phyloP scores from a whole-genome alignment of 2,113 vertebrate species.

The Mandrillus leucophaeus region DNA sequence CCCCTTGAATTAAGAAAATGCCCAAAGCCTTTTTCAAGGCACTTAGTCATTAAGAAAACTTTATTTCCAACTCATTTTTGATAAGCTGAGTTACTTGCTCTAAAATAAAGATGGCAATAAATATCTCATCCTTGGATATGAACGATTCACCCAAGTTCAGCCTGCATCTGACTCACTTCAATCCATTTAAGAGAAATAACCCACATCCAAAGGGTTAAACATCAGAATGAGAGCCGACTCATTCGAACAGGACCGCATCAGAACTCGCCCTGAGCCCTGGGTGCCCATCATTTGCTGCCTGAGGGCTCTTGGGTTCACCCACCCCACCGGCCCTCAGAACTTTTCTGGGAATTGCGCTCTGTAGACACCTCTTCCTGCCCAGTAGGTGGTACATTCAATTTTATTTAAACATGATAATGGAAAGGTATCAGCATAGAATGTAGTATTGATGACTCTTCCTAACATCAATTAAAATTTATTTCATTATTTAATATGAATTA shows the following conservation, averaged over 20 bases:
- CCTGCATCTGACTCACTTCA: background rate
- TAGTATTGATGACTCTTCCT: accelerated
- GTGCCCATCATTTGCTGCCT: background rate
- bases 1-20: background rate
- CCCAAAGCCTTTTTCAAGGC: background rate
- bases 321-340: accelerated
- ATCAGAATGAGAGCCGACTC: background rate
- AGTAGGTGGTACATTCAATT: accelerated
- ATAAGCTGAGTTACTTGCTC: background rate
- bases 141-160: background rate
- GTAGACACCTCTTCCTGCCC: background rate
- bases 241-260: accelerated
- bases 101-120: background rate
- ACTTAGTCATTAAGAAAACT: background rate
- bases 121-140: accelerated
- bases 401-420: background rate
- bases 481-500: too few species aligned
- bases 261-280: accelerated
- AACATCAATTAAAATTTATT: background rate
- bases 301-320: accelerated
- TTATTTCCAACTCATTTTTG: background rate
- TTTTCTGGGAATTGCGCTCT: background rate
- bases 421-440: accelerated
- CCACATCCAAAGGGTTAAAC: background rate
- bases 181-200: background rate